Evolutionary conservation across 1,140 invertebrate species (phyloP).

Genomic region (Scylla paramamosain): DNA sequence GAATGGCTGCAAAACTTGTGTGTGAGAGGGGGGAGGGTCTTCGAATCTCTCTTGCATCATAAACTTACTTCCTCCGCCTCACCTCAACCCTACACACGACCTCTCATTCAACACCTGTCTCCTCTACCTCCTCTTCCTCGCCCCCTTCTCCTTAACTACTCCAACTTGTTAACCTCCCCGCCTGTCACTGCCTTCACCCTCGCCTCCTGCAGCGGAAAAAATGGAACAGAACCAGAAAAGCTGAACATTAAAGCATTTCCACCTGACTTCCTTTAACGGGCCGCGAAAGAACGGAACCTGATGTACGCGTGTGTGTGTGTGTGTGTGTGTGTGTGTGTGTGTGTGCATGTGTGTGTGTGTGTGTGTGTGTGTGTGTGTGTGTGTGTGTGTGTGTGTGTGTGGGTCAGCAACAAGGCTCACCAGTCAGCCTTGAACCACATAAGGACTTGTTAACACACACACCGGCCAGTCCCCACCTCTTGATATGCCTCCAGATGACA

Average conservation of each 20-base stretch:
- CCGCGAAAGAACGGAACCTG: too few species aligned
- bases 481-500: not conserved
- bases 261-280: too few species aligned
- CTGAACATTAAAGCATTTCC: too few species aligned
- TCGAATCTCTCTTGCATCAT: not conserved
- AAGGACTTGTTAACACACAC: not conserved
- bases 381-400: conserved; percentile 15
- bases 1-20: too few species aligned
- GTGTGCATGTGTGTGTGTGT: not conserved
- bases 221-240: too few species aligned
- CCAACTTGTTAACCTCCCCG: too few species aligned
- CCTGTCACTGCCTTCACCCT: too few species aligned
- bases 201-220: too few species aligned
- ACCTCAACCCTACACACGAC: not conserved
- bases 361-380: not conserved
- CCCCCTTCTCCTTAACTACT: too few species aligned
- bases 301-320: not conserved
- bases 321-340: not conserved
- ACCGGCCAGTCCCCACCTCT: not conserved
- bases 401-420: not conserved
- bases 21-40: not conserved
- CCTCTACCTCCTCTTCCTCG: too few species aligned
- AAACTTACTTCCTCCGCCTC: not conserved
- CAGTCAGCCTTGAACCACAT: conserved; percentile 8
- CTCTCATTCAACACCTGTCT: not conserved